Percentiles rank a stretch among this genome's conserved stretches.
These are phyloP conservation scores for Eupeodes luniger DNA, from an alignment of 2,888 invertebrate species.

Conservation along the genomic window DNA sequence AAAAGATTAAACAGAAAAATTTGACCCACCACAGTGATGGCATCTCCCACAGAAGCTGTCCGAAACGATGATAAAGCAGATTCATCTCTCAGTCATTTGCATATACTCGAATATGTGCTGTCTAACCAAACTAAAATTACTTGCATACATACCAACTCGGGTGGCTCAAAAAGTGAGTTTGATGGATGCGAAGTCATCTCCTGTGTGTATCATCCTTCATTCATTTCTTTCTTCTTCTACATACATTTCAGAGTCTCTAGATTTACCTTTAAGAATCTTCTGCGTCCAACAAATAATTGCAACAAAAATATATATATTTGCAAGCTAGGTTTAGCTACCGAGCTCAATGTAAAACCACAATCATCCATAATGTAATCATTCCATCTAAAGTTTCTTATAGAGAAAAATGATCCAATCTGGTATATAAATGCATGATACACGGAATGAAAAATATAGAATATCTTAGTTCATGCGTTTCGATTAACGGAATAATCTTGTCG, in stretches of 20 bases:
- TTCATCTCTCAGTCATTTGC: conserved; percentile 58
- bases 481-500: too few relatives aligned
- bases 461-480: too few relatives aligned
- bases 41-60: conserved; percentile 63
- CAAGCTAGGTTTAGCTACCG: too few relatives aligned
- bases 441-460: neutral
- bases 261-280: too few relatives aligned
- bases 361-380: conserved; percentile 68
- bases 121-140: neutral
- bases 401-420: conserved; percentile 3
- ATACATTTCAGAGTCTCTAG: too few relatives aligned
- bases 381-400: conserved; percentile 37
- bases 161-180: conserved; percentile 68
- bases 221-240: neutral
- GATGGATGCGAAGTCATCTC: conserved; percentile 67
- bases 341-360: conserved; percentile 51
- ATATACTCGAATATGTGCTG: conserved; percentile 4
- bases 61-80: conserved; percentile 59
- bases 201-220: conserved; percentile 15
- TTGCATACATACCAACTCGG: conserved; percentile 46
- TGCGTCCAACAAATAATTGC: conserved; percentile 26
- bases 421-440: neutral
- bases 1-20: neutral
- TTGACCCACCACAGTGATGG: conserved; percentile 36
- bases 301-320: too few relatives aligned